A percentile compares a stretch with the other conserved stretches of the same genome.
Conservation (phyloP, 1,140 invertebrate species). For the Stegodyphus mimosarum region DNA sequence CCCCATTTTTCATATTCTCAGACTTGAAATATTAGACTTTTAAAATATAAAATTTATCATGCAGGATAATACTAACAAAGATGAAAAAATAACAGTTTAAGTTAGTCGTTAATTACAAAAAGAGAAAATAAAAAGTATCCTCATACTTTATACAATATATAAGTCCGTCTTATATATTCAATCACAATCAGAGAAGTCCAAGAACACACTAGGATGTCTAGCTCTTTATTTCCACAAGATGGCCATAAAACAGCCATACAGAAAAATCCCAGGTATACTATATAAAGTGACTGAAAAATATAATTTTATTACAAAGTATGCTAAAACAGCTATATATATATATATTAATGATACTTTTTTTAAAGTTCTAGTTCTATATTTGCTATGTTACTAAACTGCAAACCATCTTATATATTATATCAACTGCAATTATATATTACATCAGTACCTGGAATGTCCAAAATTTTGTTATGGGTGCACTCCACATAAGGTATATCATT, state of each 20-base stretch:
- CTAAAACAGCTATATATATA: background rate
- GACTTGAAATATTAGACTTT: too few relatives aligned
- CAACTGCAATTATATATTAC: background rate
- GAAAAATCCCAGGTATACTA: conserved; percentile 68
- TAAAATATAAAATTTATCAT: too few relatives aligned
- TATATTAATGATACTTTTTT: background rate
- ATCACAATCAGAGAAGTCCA: conserved; percentile 65
- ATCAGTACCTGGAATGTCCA: conserved; percentile 64
- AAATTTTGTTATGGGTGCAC: conserved; percentile 65
- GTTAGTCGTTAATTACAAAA: too few relatives aligned
- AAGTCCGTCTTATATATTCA: conserved; percentile 61
- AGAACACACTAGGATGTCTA: conserved; percentile 67
- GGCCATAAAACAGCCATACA: conserved; percentile 68
- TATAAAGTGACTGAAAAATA: conserved; percentile 67
- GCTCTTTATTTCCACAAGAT: conserved; percentile 67
- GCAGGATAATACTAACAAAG: too few relatives aligned
- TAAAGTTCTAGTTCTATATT: background rate
- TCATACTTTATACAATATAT: conserved; percentile 58
- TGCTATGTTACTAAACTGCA: background rate
- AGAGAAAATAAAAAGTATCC: background rate
- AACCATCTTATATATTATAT: background rate
- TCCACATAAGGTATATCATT: conserved; percentile 65
- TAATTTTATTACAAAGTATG: background rate
- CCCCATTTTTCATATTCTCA: too few relatives aligned
- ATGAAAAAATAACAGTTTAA: too few relatives aligned